Evolutionary conservation across 2,797 vertebrate species (phyloP), one percentile per base, ranked within the genome.

Genomic region (Loris lydekkerianus): DNA sequence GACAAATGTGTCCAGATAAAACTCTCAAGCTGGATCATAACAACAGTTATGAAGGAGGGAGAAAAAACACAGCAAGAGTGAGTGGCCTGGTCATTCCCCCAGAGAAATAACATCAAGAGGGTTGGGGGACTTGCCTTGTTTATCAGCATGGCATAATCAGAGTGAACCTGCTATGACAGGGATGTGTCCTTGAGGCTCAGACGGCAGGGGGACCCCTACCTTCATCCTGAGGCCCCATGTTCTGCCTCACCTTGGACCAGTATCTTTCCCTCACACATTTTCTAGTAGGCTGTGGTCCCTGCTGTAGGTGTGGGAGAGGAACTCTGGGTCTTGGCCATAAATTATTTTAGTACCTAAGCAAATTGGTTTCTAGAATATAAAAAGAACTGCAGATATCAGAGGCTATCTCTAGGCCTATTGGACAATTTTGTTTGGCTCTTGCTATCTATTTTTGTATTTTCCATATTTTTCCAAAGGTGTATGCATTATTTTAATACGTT

Each of bases 1-100:
- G 37, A 97, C 87, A 96, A 78, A 94, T 14, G 84, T 80, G 84
- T 73, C 89, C 86, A 94, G 91, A 96, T 93, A 77, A 89, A 91
- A 67, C 49, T 93, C 65, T 63, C 67, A 87, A 81, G 86, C 85
- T 63, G 88, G 60, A 76, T 27, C 10, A 23, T 4, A 40, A 29
- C 61, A 49, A 23, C n/a, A 60, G 92, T 78, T 78, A 58, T 88
- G 95, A 90, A 67, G 92, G 95, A 75, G 58, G 43, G 70, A 93
- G 56, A 78, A 91, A 84, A 67, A 73, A 11, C 27, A 82, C 29
- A 43, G 61, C 29, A 43, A 20, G 75, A 43, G 49, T 9, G 75
- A 37, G 43, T 10, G 43, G 63, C 18, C 73, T 2, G 14, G 75
- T 2, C 56, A 85, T 29, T 81, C 81, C 67, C 82, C 70, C 0